Conservation (phyloP, 2,888 invertebrate genomes). For the Machimus atricapillus region DNA sequence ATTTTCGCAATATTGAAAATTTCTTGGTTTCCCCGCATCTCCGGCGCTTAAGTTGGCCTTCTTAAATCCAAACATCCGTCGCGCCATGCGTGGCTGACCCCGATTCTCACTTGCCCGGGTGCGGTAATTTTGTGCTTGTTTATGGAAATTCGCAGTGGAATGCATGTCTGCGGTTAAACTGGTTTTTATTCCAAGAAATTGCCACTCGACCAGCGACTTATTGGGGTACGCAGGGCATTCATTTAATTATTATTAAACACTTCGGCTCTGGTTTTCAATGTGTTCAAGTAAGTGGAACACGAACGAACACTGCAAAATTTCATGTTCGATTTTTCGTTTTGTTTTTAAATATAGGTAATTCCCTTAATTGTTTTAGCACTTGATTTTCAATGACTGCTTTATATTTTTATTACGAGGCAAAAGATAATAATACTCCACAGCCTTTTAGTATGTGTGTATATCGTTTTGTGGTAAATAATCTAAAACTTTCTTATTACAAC, state of each 20-base stretch:
- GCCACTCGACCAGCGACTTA: neutral
- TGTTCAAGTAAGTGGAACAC: neutral
- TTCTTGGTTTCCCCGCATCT: neutral
- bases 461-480: too few species aligned
- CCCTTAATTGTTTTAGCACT: too few species aligned
- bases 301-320: neutral
- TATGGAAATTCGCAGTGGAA: neutral
- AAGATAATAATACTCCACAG: neutral
- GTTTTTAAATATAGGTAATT: neutral
- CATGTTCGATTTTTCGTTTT: neutral
- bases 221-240: neutral
- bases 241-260: neutral
- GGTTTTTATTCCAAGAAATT: neutral
- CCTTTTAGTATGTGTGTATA: too few species aligned
- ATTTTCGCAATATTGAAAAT: neutral
- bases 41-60: neutral
- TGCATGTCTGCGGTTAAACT: neutral
- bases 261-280: neutral
- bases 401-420: neutral
- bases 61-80: neutral
- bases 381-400: neutral
- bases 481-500: too few species aligned
- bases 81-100: conserved; percentile 3
- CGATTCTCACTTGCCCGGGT: neutral
- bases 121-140: neutral